Evolutionary conservation across 2,797 vertebrate species (phyloP), one percentile per base, ranked within the genome.

Genomic region (Linurgus olivaceus): DNA sequence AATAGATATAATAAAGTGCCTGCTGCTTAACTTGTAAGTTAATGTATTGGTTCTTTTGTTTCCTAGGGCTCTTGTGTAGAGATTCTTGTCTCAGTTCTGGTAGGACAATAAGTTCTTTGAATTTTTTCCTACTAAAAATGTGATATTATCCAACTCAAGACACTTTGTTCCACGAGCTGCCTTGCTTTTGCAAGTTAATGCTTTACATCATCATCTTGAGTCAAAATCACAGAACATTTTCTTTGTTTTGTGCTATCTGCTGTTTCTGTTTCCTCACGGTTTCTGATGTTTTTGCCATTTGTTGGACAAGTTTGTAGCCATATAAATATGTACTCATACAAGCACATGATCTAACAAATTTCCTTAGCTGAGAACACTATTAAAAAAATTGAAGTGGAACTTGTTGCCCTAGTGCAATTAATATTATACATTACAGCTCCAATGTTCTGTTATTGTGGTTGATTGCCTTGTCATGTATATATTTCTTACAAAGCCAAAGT

Each of bases 1-100:
- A 90, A 83, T 93, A 31, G 66, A 40, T 83, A 88, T 80, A 89
- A 90, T 86, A 47, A 88, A 90, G 50, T 83, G 50, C 42, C 68
- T 93, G 5, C 68, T 40, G 72, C 45, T 61, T 90, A 80, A 86
- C 61, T 94, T 94, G 66, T 20, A 80, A 80, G 85, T 65, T 88
- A 85, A 86, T 90, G 28, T 74, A 72, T 57, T 74, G 42, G 33
- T 31, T 86, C 68, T 93, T 86, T 80, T 83, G 57, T 77, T 89
- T 77, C 68, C 24, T 16, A 6, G 29, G 57, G 44, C 45, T 88
- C 82, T 67, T 57, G 57, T 6, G 2, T 47, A 80, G 80, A 75
- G 67, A 71, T 83, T 82, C 52, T 88, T 90, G 31, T 86, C 50
- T 88, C 29, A 93, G 9, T 67, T 65, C 38, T 57, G 35, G 37